These are phyloP conservation scores for Drosophila conformis DNA, from an alignment of 2,888 invertebrate species.

Conservation along the genomic window DNA sequence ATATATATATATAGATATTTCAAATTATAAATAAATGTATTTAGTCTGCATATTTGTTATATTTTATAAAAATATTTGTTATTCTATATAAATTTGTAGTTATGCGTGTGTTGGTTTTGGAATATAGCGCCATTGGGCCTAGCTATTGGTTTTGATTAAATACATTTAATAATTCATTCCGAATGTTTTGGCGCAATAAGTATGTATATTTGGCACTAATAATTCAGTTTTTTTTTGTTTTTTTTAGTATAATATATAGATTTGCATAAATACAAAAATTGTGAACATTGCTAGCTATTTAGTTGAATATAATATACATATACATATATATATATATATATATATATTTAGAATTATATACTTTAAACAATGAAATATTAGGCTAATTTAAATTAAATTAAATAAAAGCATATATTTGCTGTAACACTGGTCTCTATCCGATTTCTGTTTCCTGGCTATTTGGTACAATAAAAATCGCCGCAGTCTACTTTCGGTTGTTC, in stretches of 20 bases:
- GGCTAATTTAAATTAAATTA: constrained; percentile 12
- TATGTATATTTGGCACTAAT: constrained; percentile 78
- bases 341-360: constrained; percentile 24
- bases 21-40: constrained; percentile 50
- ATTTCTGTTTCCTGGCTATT: constrained; percentile 15
- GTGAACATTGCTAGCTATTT: constrained; percentile 47
- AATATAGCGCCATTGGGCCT: constrained; percentile 47
- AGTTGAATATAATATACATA: constrained; percentile 31
- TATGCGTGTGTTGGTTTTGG: constrained; percentile 35
- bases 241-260: constrained; percentile 17
- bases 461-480: constrained; percentile 65
- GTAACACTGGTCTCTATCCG: constrained; percentile 8
- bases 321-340: constrained; percentile 22
- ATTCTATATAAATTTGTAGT: constrained; percentile 42
- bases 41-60: constrained; percentile 59
- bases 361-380: constrained; percentile 44
- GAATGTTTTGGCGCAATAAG: constrained; percentile 66
- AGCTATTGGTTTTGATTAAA: constrained; percentile 38
- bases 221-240: constrained; percentile 41
- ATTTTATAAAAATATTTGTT: constrained; percentile 71
- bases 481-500: constrained; percentile 45
- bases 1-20: constrained; percentile 46
- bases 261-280: constrained; percentile 52
- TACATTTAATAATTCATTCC: constrained; percentile 50
- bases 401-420: constrained; percentile 17